Base-by-base conservation (phyloP, 2,113 vertebrate genomes). In the Galeopterus variegatus region DNA sequence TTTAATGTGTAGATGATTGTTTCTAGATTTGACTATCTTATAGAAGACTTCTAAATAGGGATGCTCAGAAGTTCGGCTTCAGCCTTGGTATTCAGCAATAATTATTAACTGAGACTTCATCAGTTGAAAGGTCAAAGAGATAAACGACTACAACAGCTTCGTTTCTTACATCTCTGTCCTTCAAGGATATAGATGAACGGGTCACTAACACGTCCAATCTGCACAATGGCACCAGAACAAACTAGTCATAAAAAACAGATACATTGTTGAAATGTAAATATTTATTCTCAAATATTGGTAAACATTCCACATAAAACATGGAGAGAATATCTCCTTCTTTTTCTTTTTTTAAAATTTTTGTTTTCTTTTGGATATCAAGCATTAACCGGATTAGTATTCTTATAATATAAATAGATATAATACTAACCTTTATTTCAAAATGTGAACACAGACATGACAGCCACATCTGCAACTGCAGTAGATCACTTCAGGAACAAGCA, bases 61-160 rank as follows among this genome's bases (percentile, higher is more conserved):
- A 95, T 81, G 17, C 12, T 56, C 26, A 76, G 5, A 86, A 52
- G 5, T 6, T 85, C 26, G 70, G 1, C 24, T 65, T 95, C 8
- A 24, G 26, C 12, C 19, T 65, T 89, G 14, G 3, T 19, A 19
- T 73, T 73, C 24, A 73, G 14, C 19, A 36, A 58, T 67, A 72
- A 73, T 26, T n/a, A 45, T 36, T 31, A 48, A 8, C 11, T 70
- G n/a, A 72, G 14, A 79, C 11, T 41, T 79, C 10, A 76, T 1
- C 9, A 64, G 65, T 56, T 48, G 11, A 83, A 77, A 48, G 33
- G 9, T 15, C 17, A 19, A 88, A 87, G 45, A 75, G 8, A 8
- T 36, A 14, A 65, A 17, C 3, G 0, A 0, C 26, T 33, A 31
- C 8, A 19, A 28, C 14, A 6, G 0, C 24, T 23, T 60, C 6